Evolutionary conservation across 23 tunicate genomes (phyloP).

Genomic region (Trididemnum clinides): DNA sequence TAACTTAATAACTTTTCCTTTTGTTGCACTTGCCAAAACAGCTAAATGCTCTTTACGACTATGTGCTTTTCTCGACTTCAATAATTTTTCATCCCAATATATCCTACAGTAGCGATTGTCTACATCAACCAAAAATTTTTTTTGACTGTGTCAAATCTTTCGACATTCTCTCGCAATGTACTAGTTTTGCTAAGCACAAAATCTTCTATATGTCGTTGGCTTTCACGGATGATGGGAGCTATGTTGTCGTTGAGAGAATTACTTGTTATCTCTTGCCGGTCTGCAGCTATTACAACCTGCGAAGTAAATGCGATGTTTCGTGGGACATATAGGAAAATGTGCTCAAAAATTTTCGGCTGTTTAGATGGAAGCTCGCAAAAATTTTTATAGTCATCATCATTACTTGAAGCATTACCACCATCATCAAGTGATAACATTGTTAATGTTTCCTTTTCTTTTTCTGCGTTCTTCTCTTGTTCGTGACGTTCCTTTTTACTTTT

Average conservation of each 20-base stretch:
- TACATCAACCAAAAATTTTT: conserved; percentile 2
- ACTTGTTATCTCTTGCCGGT: not conserved
- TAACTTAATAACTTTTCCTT: not conserved
- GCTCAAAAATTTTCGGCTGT: not conserved
- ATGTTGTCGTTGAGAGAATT: not conserved
- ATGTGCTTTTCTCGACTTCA: not conserved
- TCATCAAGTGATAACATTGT: no score
- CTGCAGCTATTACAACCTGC: conserved; percentile 22
- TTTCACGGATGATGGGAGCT: not conserved
- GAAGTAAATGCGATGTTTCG: not conserved
- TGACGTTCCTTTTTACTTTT: no score
- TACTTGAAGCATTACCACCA: not conserved
- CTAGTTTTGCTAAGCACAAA: conserved; percentile 1
- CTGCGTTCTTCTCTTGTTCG: no score
- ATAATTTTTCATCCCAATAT: conserved; percentile 15
- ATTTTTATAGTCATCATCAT: not conserved
- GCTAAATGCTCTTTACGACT: not conserved
- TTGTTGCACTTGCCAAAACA: not conserved
- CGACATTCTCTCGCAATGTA: not conserved
- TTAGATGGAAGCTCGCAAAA: not conserved
- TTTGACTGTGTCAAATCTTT: not conserved
- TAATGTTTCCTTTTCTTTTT: no score
- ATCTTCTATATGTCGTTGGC: not conserved
- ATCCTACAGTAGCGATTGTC: not conserved
- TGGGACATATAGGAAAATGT: not conserved